A percentile compares a stretch with the other conserved stretches of the same genome.
Evolutionary conservation across 2,113 vertebrate genomes (phyloP).

Genomic region (Mungos mungo): DNA sequence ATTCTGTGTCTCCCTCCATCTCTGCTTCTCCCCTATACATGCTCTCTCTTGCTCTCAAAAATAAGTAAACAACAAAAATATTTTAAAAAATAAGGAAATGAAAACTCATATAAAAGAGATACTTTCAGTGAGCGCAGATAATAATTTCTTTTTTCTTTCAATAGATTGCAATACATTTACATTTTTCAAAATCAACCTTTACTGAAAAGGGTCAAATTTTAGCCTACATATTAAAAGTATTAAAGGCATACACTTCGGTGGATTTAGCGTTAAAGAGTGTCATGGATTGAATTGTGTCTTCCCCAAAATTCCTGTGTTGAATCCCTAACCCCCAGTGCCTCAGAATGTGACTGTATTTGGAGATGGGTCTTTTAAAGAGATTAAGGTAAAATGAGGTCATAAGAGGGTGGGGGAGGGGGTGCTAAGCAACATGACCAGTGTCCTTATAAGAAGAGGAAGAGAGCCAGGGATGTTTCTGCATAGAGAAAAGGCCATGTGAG

Average conservation of each 20-base stretch:
- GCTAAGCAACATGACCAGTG: neutral
- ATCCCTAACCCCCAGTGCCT: neutral
- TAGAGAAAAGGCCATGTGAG: neutral
- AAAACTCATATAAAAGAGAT: neutral
- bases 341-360: neutral
- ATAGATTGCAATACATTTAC: neutral
- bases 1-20: too few relatives aligned
- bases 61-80: too few relatives aligned
- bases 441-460: neutral
- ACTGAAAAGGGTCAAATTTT: neutral
- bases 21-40: too few relatives aligned
- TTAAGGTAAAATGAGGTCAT: neutral
- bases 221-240: neutral
- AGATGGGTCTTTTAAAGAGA: neutral
- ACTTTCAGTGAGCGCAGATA: neutral
- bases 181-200: constrained; percentile 35
- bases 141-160: neutral
- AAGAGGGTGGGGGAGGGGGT: neutral
- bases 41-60: too few relatives aligned
- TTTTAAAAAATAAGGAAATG: neutral
- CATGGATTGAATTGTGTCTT: neutral
- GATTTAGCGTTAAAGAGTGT: neutral
- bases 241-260: neutral
- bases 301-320: neutral
- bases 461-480: neutral